phyloP scores from a whole-genome alignment of 2,797 vertebrate genomes.

The Poeciliopsis infans region DNA sequence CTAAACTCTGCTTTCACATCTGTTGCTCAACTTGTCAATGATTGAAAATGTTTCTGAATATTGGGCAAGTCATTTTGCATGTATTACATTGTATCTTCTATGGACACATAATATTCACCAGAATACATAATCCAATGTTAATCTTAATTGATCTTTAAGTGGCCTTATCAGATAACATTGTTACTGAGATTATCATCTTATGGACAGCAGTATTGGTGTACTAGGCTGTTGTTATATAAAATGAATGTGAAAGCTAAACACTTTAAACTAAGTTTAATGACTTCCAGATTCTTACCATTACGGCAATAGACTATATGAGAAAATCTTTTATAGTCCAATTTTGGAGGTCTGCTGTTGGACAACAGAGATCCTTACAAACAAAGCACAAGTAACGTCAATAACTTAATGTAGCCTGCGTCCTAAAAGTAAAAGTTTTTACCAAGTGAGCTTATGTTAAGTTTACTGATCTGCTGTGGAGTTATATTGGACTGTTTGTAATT shows the following conservation, averaged over 20 bases:
- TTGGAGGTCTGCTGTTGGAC: neutral
- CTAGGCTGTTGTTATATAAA: neutral
- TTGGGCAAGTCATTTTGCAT: slow-evolving; percentile 28
- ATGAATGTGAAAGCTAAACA: slow-evolving; percentile 7
- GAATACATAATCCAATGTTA: slow-evolving; percentile 41
- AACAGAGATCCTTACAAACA: neutral
- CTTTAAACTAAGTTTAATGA: neutral
- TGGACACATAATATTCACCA: slow-evolving; percentile 15
- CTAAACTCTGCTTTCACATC: slow-evolving; percentile 22
- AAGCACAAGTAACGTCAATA: neutral
- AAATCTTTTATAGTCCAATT: neutral
- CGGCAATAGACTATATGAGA: neutral
- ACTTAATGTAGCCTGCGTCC: neutral
- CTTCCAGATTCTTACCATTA: too few species aligned
- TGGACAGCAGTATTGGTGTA: slow-evolving; percentile 4
- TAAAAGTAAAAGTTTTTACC: neutral
- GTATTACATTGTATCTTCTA: slow-evolving; percentile 6
- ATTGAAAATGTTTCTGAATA: slow-evolving; percentile 20
- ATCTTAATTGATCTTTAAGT: slow-evolving; percentile 38
- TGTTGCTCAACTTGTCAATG: slow-evolving; percentile 25
- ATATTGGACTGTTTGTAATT: neutral
- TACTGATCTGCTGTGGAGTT: neutral
- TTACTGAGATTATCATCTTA: slow-evolving; percentile 16
- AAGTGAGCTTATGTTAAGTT: neutral
- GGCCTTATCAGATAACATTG: slow-evolving; percentile 29